These are phyloP conservation scores for Litoditis marina DNA, from an alignment of 2,888 invertebrate genomes.

Conservation along the genomic window DNA sequence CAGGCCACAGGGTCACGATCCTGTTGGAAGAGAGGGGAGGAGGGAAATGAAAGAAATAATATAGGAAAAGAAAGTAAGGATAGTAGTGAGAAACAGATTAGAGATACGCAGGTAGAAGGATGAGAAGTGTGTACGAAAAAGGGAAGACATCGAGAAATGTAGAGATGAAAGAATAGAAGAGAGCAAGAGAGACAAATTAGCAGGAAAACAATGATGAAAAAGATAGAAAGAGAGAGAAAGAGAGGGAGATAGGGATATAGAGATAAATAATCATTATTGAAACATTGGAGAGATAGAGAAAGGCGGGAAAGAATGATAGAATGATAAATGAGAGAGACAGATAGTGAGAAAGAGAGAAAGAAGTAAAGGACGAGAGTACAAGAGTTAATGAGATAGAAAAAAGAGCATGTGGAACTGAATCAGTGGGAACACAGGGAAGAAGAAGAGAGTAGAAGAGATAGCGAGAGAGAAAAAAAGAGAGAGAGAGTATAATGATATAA, in stretches of 20 bases:
- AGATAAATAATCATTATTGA: neutral
- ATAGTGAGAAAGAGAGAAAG: slow-evolving; percentile 2
- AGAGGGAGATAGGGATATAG: slow-evolving; percentile 9
- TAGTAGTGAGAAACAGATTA: neutral
- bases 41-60: neutral
- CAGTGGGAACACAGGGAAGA: too few relatives aligned
- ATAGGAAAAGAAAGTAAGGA: neutral
- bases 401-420: too few relatives aligned
- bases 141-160: neutral
- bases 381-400: too few relatives aligned
- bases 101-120: slow-evolving; percentile 3
- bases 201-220: slow-evolving; percentile 7
- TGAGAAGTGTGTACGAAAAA: neutral
- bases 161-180: neutral
- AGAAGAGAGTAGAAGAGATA: too few relatives aligned
- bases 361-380: too few relatives aligned
- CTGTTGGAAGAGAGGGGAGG: slow-evolving; percentile 5
- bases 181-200: slow-evolving; percentile 6
- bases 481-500: too few relatives aligned
- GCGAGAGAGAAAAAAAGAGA: too few relatives aligned
- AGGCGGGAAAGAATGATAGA: neutral
- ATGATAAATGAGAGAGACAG: neutral
- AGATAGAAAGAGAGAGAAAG: slow-evolving; percentile 6
- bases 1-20: slow-evolving; percentile 8
- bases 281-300: neutral